phyloP scores from a whole-genome alignment of 2,888 invertebrate species.

The Drosophila subsilvestris region DNA sequence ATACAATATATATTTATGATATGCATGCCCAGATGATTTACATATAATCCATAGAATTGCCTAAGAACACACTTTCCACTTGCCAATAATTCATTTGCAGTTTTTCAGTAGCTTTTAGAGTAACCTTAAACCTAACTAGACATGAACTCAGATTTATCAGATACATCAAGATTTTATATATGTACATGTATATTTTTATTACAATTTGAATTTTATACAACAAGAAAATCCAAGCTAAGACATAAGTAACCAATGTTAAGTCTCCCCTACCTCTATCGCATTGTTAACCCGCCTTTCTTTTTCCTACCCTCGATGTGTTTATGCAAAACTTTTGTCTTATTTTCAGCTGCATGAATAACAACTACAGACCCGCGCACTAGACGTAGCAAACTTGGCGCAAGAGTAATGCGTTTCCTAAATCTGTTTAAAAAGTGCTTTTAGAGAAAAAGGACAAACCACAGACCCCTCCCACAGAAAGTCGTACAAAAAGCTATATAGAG shows the following conservation, averaged over 20 bases:
- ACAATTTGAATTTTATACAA: conserved; percentile 19
- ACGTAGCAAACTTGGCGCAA: conserved; percentile 81
- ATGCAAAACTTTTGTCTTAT: conserved; percentile 67
- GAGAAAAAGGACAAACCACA: conserved; percentile 33
- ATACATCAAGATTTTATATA: conserved; percentile 30
- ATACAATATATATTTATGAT: conserved; percentile 5
- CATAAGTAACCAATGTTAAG: conserved; percentile 10
- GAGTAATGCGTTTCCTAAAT: conserved; percentile 81
- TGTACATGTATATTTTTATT: conserved; percentile 30
- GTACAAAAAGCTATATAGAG: conserved; percentile 27
- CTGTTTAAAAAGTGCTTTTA: conserved; percentile 83
- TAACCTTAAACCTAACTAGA: background rate
- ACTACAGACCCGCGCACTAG: conserved; percentile 82
- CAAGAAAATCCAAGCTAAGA: conserved; percentile 13
- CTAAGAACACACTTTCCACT: background rate
- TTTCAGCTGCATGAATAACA: conserved; percentile 84
- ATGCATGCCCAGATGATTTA: conserved; percentile 34
- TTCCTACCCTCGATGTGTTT: conserved; percentile 49
- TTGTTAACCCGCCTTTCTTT: conserved; percentile 8
- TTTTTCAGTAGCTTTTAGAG: conserved; percentile 21
- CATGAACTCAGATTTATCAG: conserved; percentile 6
- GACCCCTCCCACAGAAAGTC: conserved; percentile 25
- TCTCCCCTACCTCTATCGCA: conserved; percentile 4
- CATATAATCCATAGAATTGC: conserved; percentile 5
- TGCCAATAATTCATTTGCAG: conserved; percentile 6